Evolutionary conservation across 30 jellyfish, hydroid and myxozoan genomes (phyloP), one percentile per base, ranked within the genome.

Genomic region (Turritopsis rubra): DNA sequence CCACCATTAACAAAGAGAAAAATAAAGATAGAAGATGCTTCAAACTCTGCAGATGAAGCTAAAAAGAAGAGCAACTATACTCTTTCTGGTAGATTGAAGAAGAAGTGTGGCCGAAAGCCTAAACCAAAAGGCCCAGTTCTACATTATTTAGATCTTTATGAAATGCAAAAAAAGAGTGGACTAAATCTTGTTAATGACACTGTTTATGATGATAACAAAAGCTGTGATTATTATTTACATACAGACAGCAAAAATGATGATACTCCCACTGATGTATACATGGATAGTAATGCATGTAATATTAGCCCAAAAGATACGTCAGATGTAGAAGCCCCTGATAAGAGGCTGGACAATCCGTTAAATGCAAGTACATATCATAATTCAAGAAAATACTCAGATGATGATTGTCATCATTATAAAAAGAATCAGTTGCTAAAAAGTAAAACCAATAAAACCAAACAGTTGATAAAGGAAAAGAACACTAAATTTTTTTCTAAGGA

Each of bases 51-150:
- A 28, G 28, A 76, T 28, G 28, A 28, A 28, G 84, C 65, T 28
- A 18, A 16, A 23, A 8, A 65, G 5, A 41, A 8, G 21, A n/a
- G 80, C 52, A 53, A 29, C 0, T 80, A 21, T 41, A 53, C 65
- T 25, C n/a, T 19, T 19, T 18, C 24, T 80, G 65, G 28, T 16
- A 74, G 24, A n/a, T 29, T 24, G 26, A 80, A 80, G 65, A 80
- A 80, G 54, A 80, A 80, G 21, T 29, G 81, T 52, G 87, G 87
- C 5, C 54, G 87, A 53, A 80, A 80, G 53, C 87, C 87, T 23
- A 80, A 52, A 65, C 87, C 52, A 3, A 52, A 53, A 80, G 87
- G 87, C 18, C 87, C 87, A 52, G 52, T 80, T 16, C 4, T 52
- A 0, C 87, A 80, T 65, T 80, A 80, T 29, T 80, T 80, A 26